phyloP scores from a whole-genome alignment of 2,888 invertebrate species.

The Caenorhabditis drosophilae region DNA sequence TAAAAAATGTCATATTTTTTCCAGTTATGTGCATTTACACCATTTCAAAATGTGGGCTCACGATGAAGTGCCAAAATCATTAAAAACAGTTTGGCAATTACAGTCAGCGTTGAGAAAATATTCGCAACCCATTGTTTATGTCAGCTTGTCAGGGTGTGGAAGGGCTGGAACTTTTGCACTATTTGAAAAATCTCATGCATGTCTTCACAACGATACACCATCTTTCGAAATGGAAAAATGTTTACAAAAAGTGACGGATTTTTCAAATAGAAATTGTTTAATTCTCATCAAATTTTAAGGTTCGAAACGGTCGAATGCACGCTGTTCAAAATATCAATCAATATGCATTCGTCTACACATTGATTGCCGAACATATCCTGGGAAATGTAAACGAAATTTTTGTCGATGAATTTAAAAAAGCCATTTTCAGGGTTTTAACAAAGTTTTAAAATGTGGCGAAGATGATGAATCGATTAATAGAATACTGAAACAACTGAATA shows the following conservation, averaged over 20 bases:
- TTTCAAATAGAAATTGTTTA: neutral
- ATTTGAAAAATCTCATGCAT: slow-evolving; percentile 24
- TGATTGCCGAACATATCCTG: slow-evolving; percentile 37
- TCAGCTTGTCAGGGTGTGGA: slow-evolving; percentile 52
- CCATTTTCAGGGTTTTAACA: slow-evolving; percentile 9
- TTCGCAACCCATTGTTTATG: slow-evolving; percentile 33
- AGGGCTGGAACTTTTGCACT: slow-evolving; percentile 53
- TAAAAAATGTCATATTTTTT: slow-evolving; percentile 5
- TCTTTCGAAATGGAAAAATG: slow-evolving; percentile 21
- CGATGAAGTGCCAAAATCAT: slow-evolving; percentile 18
- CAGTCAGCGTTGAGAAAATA: slow-evolving; percentile 43
- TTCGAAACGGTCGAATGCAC: slow-evolving; percentile 39
- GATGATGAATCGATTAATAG: slow-evolving; percentile 9
- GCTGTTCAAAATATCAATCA: slow-evolving; percentile 37
- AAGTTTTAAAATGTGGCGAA: slow-evolving; percentile 6
- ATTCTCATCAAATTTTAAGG: slow-evolving; percentile 4
- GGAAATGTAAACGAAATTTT: slow-evolving; percentile 23
- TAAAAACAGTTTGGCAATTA: slow-evolving; percentile 33
- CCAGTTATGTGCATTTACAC: slow-evolving; percentile 44
- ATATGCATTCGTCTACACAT: slow-evolving; percentile 29
- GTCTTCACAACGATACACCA: slow-evolving; percentile 5
- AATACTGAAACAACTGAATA: slow-evolving; percentile 15
- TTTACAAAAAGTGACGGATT: slow-evolving; percentile 18
- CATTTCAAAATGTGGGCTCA: slow-evolving; percentile 40
- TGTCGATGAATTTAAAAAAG: neutral